Percentiles rank a stretch among this genome's conserved stretches.
Conservation (phyloP, 2,888 invertebrate species). For the Helobdella robusta region DNA sequence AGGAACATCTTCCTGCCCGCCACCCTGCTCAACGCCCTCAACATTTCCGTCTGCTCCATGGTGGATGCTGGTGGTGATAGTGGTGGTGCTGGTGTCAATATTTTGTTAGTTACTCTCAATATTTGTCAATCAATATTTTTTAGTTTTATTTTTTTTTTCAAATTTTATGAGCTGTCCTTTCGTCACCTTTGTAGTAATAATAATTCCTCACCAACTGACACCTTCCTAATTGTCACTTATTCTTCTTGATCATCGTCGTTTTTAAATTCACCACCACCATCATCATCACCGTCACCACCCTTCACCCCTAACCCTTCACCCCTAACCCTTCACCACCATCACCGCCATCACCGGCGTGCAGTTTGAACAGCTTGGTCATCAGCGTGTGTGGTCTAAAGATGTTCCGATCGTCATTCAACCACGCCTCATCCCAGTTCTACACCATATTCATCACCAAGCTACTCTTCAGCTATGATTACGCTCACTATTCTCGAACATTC, state of each 20-base stretch:
- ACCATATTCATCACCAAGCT: slow-evolving; percentile 80
- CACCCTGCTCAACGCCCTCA: slow-evolving; percentile 75
- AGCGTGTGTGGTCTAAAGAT: slow-evolving; percentile 74
- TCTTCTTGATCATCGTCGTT: background rate
- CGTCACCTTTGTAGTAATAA: too few species aligned
- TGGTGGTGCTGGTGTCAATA: background rate
- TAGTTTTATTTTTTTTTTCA: background rate
- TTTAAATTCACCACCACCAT: background rate
- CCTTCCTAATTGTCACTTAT: too few species aligned
- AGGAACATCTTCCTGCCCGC: slow-evolving; percentile 83
- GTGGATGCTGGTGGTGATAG: slow-evolving; percentile 36
- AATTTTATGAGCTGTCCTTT: too few species aligned
- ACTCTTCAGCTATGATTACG: slow-evolving; percentile 73
- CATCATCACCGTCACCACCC: background rate
- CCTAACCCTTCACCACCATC: background rate
- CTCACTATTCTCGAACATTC: slow-evolving; percentile 70
- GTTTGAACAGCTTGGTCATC: slow-evolving; percentile 68
- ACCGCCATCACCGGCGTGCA: slow-evolving; percentile 40
- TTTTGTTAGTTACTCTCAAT: too few species aligned
- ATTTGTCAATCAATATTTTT: background rate
- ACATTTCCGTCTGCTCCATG: too few species aligned
- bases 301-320: background rate
- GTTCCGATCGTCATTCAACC: slow-evolving; percentile 78
- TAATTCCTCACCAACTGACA: too few species aligned
- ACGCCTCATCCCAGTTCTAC: slow-evolving; percentile 80